Base-by-base conservation (phyloP, 2,797 vertebrate species). In the Micropoecilia bifurca region DNA sequence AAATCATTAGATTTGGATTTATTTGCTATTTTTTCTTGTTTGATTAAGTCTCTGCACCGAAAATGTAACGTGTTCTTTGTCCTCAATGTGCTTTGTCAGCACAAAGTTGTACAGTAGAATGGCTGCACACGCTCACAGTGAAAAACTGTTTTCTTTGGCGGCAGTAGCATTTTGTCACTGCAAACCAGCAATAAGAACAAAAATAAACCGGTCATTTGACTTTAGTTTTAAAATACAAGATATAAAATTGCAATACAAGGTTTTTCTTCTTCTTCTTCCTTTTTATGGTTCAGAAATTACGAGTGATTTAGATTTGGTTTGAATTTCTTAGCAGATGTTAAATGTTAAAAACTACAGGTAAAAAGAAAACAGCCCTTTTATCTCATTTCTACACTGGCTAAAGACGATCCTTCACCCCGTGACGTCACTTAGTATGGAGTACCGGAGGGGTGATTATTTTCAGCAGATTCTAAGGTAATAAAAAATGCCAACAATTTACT, bases 71-170 rank as follows among this genome's bases (percentile, higher is more conserved):
- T 80, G 55, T 68, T 82, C 22, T 71, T 82, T 88, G 75, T 72
- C 76, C 61, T 79, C 79, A 30, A 71, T 87, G 87, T 92, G 91
- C 90, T 74, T 74, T 78, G 83, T 93, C 90, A 92, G 91, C 91
- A 92, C 90, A 89, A 71, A 83, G 73, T 78, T 88, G 86, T 92
- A 92, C 89, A 92, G 91, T 91, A 84, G 74, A 90, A 86, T 84
- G 66, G 86, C 78, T 90, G 88, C 83, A 85, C 91, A 89, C 85
- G 78, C 79, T 84, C 83, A 43, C 77, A 69, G 53, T 73, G 78
- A 80, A 63, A 84, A 72, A 85, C 47, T 25, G 47, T 41, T 82
- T 85, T 83, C 75, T 83, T 78, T 39, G 80, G 80, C 74, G 74
- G 73, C n/a, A 46, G 28, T 16, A 45, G 55, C 55, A 46, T 46